Base-by-base conservation (phyloP, 64 coral and sea anemone species). In the Stichodactyla mertensii region DNA sequence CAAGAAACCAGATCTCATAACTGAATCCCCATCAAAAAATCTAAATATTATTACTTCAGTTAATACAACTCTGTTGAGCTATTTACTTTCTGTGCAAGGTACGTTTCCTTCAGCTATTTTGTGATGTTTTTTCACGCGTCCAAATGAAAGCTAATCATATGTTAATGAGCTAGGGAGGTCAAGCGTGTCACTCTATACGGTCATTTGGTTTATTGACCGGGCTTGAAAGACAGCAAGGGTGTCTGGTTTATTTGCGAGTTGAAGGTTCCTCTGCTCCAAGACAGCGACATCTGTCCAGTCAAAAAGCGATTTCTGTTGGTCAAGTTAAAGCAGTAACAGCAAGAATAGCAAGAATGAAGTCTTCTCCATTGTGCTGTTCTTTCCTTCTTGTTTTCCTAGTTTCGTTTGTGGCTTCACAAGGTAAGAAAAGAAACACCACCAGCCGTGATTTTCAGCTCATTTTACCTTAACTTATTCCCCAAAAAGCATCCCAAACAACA, bases 341-440 rank as follows among this genome's bases (percentile, higher is more conserved):
- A 69, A 69, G 64, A 69, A 69, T 69, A 69, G 64, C 64, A 69
- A 69, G 64, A 69, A 69, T 69, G 64, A 69, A 69, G 64, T 22
- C 64, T 22, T 22, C 64, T 69, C 19, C 64, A 69, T 69, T 69
- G 64, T 69, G 64, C 64, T 69, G 64, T 69, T 69, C 20, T 7
- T 69, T 69, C 6, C 6, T 69, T 9, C n/a, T 69, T 69, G 4
- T 69, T 69, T 20, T 69, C 16, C 5, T 69, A 9, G 19, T 69
- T 5, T 69, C 4, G 4, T 69, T 16, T 23, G 64, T 69, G 16
- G 19, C 6, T 22, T n/a, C 64, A 24, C 64, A 69, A 69, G 64
- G 64, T 69, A 69, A 69, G 64, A 69, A 22, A 69, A 6, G 9
- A 20, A 4, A 23, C 64, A 22, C 16, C 7, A 0, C 56, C 0